phyloP scores from a whole-genome alignment of 92 coral and sea anemone genomes.

The Diadumene lineata region DNA sequence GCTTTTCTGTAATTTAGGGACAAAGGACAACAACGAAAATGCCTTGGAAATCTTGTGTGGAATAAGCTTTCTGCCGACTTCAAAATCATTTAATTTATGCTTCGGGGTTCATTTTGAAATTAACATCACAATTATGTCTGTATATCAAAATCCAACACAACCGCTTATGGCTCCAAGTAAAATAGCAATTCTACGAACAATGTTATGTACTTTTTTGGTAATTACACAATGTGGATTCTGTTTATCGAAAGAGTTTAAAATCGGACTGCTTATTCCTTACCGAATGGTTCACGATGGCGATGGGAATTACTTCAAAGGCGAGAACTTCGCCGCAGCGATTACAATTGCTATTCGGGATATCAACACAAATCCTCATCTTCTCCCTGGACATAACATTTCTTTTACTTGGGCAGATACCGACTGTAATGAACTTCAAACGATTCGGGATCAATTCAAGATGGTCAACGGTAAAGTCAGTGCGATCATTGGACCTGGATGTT shows the following conservation, averaged over 20 bases:
- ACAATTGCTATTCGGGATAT: constrained; percentile 83
- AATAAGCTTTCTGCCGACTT: no score
- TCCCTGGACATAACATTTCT: constrained; percentile 77
- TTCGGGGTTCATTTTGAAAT: constrained; percentile 5
- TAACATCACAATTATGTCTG: neutral
- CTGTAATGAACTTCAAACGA: constrained; percentile 65
- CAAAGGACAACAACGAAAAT: no score
- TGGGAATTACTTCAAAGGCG: constrained; percentile 51
- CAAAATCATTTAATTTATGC: no score
- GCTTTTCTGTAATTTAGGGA: neutral
- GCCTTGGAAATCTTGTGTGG: no score
- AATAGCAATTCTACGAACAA: constrained; percentile 6
- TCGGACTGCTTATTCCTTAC: constrained; percentile 77
- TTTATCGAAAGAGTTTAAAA: constrained; percentile 56
- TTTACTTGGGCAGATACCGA: constrained; percentile 82
- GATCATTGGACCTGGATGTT: constrained; percentile 82
- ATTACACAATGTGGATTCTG: constrained; percentile 5
- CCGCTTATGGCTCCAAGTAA: neutral
- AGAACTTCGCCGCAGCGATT: constrained; percentile 77
- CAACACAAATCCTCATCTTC: constrained; percentile 70
- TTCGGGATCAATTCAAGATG: constrained; percentile 61
- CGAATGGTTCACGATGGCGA: constrained; percentile 32
- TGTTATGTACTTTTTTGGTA: neutral
- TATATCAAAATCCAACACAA: neutral
- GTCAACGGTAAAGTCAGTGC: constrained; percentile 65